Evolutionary conservation across 2,113 vertebrate genomes (phyloP).

Genomic region (Oryzias javanicus): DNA sequence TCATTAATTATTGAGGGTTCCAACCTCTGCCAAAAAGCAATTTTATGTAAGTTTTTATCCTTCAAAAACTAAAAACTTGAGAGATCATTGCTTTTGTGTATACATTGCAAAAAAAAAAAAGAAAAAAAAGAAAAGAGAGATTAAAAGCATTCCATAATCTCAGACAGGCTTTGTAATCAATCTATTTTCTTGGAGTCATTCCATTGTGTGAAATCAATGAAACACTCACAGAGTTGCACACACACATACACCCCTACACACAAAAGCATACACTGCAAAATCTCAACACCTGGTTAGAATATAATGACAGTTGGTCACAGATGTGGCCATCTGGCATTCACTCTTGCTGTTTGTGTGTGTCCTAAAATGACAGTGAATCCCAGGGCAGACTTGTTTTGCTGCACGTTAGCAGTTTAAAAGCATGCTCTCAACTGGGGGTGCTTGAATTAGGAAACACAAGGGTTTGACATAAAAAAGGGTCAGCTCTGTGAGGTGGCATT

Average conservation of each 20-base stretch:
- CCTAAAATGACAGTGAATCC: conserved; percentile 44
- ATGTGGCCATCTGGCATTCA: conserved; percentile 57
- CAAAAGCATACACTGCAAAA: conserved; percentile 11
- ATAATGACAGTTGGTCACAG: conserved; percentile 51
- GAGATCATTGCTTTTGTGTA: conserved; percentile 29
- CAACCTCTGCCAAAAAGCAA: no score
- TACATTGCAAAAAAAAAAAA: conserved; percentile 18
- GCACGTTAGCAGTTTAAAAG: background rate
- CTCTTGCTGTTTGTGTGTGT: conserved; percentile 13
- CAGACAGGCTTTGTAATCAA: conserved; percentile 45
- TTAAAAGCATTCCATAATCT: conserved; percentile 39
- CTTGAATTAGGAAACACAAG: background rate
- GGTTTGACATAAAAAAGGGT: background rate
- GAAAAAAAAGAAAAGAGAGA: no score
- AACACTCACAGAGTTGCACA: conserved; percentile 9
- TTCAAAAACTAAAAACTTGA: no score
- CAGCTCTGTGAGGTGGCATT: no score
- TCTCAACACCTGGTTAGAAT: conserved; percentile 51
- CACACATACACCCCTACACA: conserved; percentile 1
- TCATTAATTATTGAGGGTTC: no score
- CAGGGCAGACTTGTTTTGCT: conserved; percentile 22
- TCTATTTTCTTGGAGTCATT: conserved; percentile 39
- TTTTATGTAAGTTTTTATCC: no score
- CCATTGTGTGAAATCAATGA: conserved; percentile 27
- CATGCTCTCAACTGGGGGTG: background rate